A percentile compares a stretch with the other conserved stretches of the same genome.
phyloP scores from a whole-genome alignment of 2,113 vertebrate genomes.

The Regulus satrapa region DNA sequence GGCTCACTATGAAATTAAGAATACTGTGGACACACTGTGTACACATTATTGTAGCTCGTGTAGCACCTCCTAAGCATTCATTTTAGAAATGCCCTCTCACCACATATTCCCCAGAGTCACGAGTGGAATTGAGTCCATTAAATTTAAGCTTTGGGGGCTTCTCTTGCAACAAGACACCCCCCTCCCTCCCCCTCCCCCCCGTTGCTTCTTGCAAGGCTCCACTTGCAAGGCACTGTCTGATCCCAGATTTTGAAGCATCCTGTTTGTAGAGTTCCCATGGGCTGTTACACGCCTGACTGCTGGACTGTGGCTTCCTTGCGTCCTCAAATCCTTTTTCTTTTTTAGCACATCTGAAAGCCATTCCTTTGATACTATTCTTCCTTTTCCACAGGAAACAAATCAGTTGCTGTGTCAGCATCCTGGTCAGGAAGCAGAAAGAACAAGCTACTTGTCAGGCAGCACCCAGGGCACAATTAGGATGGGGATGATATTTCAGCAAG shows the following conservation, averaged over 20 bases:
- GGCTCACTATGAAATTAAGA: neutral
- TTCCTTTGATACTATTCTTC: conserved; percentile 16
- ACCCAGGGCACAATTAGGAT: neutral
- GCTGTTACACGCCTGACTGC: neutral
- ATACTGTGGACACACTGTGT: neutral
- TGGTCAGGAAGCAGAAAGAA: conserved; percentile 28
- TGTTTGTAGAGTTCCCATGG: neutral
- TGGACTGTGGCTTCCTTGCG: neutral
- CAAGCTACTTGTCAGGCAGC: neutral
- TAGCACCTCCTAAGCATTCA: neutral
- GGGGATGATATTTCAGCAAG: neutral
- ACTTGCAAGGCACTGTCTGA: neutral
- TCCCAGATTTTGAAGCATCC: neutral
- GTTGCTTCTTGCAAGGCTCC: neutral
- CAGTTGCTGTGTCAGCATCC: conserved; percentile 2
- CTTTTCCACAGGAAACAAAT: conserved; percentile 24
- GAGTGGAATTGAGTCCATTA: neutral
- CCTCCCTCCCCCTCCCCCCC: neutral
- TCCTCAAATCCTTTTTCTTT: neutral
- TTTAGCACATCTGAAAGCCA: neutral
- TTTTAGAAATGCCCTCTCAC: neutral
- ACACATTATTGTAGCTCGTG: neutral
- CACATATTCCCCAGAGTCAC: neutral
- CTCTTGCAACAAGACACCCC: rapidly evolving
- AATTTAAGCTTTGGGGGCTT: neutral